phyloP scores from a whole-genome alignment of 2,888 invertebrate genomes.

The Eilema caniola region DNA sequence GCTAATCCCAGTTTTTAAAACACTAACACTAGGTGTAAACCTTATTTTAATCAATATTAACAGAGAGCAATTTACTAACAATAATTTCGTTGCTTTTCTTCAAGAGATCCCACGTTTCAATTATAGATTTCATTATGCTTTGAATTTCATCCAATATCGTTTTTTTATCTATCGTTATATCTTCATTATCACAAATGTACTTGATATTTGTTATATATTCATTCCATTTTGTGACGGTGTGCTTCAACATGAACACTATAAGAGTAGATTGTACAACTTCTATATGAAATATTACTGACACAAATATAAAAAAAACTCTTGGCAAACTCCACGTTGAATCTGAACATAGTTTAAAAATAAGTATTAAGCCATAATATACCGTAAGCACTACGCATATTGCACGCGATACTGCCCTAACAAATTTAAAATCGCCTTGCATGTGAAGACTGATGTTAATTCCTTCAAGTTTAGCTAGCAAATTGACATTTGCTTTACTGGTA shows the following conservation, averaged over 20 bases:
- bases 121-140: neutral
- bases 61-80: neutral
- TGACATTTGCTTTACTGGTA: neutral
- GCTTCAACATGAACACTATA: neutral
- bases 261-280: slow-evolving; percentile 6
- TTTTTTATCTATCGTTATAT: neutral
- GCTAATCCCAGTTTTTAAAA: neutral
- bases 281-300: neutral
- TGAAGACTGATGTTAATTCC: neutral
- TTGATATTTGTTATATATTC: neutral
- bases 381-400: neutral
- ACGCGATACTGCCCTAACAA: neutral
- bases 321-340: neutral
- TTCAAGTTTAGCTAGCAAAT: neutral
- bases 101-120: neutral
- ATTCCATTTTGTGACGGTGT: neutral
- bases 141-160: neutral
- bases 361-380: neutral
- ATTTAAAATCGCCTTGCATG: neutral
- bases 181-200: neutral
- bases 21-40: neutral
- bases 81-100: neutral
- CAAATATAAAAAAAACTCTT: neutral
- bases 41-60: neutral
- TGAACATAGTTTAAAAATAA: neutral